Evolutionary conservation across 2,113 vertebrate species (phyloP).

Genomic region (Chrysemys picta): DNA sequence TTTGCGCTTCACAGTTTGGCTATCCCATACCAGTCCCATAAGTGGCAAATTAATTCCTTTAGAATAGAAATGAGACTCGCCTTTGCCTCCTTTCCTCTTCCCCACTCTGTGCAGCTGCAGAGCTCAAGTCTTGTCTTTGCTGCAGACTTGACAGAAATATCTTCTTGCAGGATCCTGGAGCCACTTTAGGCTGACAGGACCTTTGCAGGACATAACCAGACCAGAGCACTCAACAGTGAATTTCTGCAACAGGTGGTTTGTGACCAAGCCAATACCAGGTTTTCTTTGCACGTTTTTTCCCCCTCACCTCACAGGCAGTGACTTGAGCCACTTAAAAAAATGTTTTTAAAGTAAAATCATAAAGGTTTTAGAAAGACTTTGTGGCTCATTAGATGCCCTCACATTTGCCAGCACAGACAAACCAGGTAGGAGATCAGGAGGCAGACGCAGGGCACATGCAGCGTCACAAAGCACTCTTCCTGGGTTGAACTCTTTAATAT

Average conservation of each 20-base stretch:
- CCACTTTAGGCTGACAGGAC: accelerated
- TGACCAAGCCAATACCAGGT: background rate
- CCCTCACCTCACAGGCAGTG: background rate
- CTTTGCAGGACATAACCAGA: background rate
- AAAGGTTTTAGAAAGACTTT: background rate
- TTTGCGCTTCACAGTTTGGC: background rate
- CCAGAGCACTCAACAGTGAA: background rate
- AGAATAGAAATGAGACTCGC: background rate
- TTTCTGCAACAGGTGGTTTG: background rate
- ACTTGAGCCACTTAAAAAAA: background rate
- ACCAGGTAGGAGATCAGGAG: background rate
- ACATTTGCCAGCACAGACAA: background rate
- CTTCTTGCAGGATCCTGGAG: background rate
- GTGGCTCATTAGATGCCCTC: background rate
- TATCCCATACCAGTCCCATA: background rate
- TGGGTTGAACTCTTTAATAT: background rate
- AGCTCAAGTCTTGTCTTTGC: background rate
- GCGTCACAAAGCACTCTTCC: background rate
- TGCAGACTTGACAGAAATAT: background rate
- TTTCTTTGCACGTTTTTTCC: background rate
- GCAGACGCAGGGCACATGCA: background rate
- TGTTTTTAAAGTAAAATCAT: background rate
- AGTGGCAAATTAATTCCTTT: background rate
- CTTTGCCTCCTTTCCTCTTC: accelerated
- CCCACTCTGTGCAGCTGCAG: accelerated